phyloP scores from a whole-genome alignment of 2,113 vertebrate species.

The Tupaia chinensis region DNA sequence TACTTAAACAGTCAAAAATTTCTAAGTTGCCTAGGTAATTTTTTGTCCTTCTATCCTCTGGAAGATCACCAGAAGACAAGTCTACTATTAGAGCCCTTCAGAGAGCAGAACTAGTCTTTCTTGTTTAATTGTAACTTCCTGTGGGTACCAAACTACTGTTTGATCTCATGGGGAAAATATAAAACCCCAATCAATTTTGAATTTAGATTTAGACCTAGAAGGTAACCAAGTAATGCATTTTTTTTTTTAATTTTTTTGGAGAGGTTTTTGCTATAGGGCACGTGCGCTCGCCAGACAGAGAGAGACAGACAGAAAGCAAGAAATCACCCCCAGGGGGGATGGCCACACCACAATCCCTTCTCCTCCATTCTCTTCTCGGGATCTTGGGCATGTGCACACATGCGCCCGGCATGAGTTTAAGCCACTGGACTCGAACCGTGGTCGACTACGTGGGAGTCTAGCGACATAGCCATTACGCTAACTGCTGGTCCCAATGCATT shows the following conservation, averaged over 20 bases:
- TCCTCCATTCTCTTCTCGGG: too few species aligned
- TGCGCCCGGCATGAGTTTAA: too few species aligned
- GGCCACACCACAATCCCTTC: too few species aligned
- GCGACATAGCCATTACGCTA: too few species aligned
- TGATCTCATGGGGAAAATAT: conserved; percentile 42
- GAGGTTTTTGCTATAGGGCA: too few species aligned
- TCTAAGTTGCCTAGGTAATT: not conserved
- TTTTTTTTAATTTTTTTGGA: too few species aligned
- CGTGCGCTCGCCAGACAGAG: too few species aligned
- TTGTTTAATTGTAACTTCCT: conserved; percentile 45
- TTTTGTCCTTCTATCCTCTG: not conserved
- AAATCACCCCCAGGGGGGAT: too few species aligned
- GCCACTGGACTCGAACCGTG: too few species aligned
- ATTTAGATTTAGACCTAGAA: conserved; percentile 50
- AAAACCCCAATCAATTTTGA: conserved; percentile 58
- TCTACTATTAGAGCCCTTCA: not conserved
- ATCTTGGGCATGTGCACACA: too few species aligned
- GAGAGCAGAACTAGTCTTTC: not conserved
- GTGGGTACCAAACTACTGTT: not conserved
- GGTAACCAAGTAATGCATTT: not conserved
- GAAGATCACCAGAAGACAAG: conserved; percentile 17
- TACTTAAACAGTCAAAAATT: conserved; percentile 40
- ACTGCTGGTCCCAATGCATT: not conserved
- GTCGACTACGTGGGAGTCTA: too few species aligned
- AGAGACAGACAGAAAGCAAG: too few species aligned